Evolutionary conservation across 2,797 vertebrate species (phyloP).

Genomic region (Meda fulgida): DNA sequence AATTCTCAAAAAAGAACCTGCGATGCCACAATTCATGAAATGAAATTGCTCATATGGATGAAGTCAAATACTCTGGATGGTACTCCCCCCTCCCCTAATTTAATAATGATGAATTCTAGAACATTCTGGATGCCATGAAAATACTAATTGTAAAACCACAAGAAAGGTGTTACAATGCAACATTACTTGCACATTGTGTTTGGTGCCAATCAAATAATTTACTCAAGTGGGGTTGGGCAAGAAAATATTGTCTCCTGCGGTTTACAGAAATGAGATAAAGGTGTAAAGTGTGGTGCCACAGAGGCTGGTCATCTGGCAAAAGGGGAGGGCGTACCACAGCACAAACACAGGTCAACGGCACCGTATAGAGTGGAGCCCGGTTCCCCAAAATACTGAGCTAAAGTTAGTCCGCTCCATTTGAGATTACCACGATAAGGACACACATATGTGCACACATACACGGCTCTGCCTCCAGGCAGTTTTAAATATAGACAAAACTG

Average conservation of each 20-base stretch:
- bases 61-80: background rate
- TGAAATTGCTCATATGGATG: conserved; percentile 9
- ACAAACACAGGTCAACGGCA: conserved; percentile 80
- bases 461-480: conserved; percentile 51
- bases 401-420: conserved; percentile 76
- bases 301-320: conserved; percentile 76
- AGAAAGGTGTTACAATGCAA: background rate
- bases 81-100: too few relatives aligned
- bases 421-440: conserved; percentile 73
- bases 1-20: conserved; percentile 40
- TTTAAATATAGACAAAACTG: conserved; percentile 52
- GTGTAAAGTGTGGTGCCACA: conserved; percentile 77
- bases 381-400: conserved; percentile 66
- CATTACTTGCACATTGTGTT: background rate
- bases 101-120: background rate
- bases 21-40: conserved; percentile 41
- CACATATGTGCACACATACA: conserved; percentile 56
- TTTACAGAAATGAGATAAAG: conserved; percentile 65
- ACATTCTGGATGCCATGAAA: background rate
- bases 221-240: background rate
- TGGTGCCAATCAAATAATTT: background rate
- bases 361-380: conserved; percentile 57
- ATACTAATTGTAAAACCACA: background rate
- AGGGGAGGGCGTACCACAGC: conserved; percentile 72
- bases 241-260: background rate